Conservation (phyloP, 2,113 vertebrate genomes). For the Anolis carolinensis region DNA sequence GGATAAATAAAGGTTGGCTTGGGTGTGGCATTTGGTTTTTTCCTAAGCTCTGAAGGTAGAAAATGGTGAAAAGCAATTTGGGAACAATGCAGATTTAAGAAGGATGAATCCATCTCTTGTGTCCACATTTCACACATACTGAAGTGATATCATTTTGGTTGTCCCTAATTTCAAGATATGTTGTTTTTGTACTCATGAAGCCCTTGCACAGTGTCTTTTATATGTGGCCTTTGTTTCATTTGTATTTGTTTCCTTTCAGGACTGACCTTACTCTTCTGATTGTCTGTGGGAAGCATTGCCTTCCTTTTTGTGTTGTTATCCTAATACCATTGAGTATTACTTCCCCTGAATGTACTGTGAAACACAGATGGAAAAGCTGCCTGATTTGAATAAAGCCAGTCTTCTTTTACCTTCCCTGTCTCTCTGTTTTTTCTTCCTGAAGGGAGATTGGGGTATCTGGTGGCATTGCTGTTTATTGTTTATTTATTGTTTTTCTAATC, state of each 20-base stretch:
- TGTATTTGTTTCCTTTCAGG: constrained; percentile 5
- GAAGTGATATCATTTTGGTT: no score
- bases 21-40: neutral
- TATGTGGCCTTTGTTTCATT: neutral
- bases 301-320: constrained; percentile 26
- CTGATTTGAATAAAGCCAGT: constrained; percentile 6
- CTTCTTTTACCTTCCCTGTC: constrained; percentile 8
- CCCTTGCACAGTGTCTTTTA: constrained; percentile 32
- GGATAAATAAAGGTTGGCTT: neutral
- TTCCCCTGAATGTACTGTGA: constrained; percentile 26
- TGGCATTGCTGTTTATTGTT: rapidly evolving
- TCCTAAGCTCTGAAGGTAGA: neutral
- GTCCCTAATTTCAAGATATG: neutral
- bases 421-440: constrained; percentile 13
- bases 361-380: constrained; percentile 32
- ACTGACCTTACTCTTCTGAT: neutral
- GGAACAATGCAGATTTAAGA: neutral
- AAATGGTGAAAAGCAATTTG: neutral
- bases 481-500: no score
- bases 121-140: neutral
- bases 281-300: constrained; percentile 7
- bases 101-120: no score
- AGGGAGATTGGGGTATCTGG: constrained; percentile 14
- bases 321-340: constrained; percentile 45
- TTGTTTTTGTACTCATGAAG: constrained; percentile 29